These are phyloP conservation scores for Malacoraja senta DNA, from an alignment of 2,797 vertebrate species.

Conservation along the genomic window DNA sequence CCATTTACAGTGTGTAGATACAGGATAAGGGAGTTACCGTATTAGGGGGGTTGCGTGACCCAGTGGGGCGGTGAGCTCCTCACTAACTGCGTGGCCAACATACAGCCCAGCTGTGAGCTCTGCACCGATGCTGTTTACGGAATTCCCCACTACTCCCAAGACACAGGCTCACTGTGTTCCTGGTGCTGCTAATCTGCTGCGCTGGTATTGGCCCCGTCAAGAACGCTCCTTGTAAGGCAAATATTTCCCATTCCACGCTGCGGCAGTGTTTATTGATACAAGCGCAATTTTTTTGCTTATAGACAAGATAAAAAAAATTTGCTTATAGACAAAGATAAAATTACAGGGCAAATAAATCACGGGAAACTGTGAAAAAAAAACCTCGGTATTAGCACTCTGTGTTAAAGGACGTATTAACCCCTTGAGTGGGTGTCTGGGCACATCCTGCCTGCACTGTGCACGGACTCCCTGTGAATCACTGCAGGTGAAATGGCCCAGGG, in stretches of 20 bases:
- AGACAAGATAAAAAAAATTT: too few relatives aligned
- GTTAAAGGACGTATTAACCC: not conserved
- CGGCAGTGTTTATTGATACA: conserved; percentile 33
- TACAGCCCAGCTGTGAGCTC: not conserved
- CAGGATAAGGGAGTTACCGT: too few relatives aligned
- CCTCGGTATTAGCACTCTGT: not conserved
- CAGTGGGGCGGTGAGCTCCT: not conserved
- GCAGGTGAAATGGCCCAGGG: not conserved
- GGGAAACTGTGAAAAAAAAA: conserved; percentile 12
- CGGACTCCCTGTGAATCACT: not conserved
- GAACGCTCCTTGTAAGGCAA: conserved; percentile 34
- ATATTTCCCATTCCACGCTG: not conserved
- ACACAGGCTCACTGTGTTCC: not conserved
- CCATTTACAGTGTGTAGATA: too few relatives aligned
- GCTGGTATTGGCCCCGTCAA: not conserved
- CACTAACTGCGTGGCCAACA: not conserved
- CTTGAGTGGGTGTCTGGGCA: not conserved
- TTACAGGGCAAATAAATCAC: conserved; percentile 23
- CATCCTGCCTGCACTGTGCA: not conserved
- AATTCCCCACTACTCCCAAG: not conserved
- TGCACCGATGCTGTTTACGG: not conserved
- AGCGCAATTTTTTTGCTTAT: conserved; percentile 18
- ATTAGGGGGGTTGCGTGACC: not conserved
- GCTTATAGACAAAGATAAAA: conserved; percentile 25
- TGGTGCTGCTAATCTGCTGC: not conserved